Evolutionary conservation across 2,113 vertebrate species (phyloP), one percentile per base, ranked within the genome.

Genomic region (Ptilorrhoa leucosticta): DNA sequence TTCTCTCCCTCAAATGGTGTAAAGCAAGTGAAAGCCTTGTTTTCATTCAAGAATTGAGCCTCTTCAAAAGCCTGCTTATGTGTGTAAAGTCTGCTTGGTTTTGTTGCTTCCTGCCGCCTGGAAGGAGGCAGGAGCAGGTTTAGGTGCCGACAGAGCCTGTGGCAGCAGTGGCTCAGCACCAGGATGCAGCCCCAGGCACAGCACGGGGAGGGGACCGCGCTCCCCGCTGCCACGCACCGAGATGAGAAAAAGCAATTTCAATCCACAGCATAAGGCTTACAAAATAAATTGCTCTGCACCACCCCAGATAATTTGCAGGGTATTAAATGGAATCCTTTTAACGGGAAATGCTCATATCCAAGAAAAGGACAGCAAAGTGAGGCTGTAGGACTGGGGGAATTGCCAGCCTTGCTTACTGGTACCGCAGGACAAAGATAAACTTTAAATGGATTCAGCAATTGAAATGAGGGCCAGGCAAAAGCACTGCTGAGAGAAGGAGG

Each of bases 281-380:
- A 85, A 82, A 97, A 97, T 94, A 96, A 97, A 96, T 96, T 50
- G 35, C 82, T 94, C 84, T 90, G 84, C 95, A 94, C 65, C 93
- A 87, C 70, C 85, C 92, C 39, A 89, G 94, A 94, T 96, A 96
- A 97, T 96, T 97, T 94, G 33, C 93, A 96, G 84, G 86, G 83
- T 94, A 94, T 97, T 95, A 97, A 96, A 92, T 69, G 48, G 83
- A 94, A 95, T 97, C 89, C 90, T 96, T 96, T 91, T 94, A 96
- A 85, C 77, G 56, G 70, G 70, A 94, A 93, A 93, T 0, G 27
- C 68, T 97, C 4, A 5, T 56, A 78, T 68, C 61, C 64, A 64
- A 94, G 66, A 80, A 90, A 86, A 77, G 63, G 71, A 68, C 60
- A 97, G 80, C 66, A 66, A 73, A 90, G 53, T 23, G 45, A 78